Evolutionary conservation across 2,113 vertebrate species (phyloP), one percentile per base, ranked within the genome.

Genomic region (Sitta europaea): DNA sequence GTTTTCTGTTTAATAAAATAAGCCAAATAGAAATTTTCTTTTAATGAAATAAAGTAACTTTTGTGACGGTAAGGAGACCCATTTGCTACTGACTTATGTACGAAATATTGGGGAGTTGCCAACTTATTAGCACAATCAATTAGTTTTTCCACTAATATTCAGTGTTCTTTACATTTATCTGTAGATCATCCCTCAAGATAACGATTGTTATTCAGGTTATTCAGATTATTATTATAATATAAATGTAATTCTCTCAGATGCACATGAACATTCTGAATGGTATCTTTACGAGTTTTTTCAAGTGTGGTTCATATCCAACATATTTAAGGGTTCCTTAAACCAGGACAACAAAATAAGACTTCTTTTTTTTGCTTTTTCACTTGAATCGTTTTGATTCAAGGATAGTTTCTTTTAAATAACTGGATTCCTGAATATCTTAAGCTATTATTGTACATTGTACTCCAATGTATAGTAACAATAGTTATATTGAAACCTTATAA

Each of bases 401-500:
- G 2, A n/a, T 16, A n/a, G 12, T 48, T 63, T 85, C 4, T 9
- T 68, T 70, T 42, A 86, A 62, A 28, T 14, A 38, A 38, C 10
- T 25, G 11, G 8, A 10, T 80, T 91, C 8, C 17, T 66, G 21
- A 50, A 19, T 50, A 61, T 3, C 8, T 51, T 27, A n/a, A 55
- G 22, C 28, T 36, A 8, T 4, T 61, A 11, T n/a, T 72, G 7
- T 45, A 15, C 19, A 7, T 40, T 54, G 4, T 65, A 50, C 11
- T 28, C 5, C 2, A 2, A 10, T 40, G 21, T 48, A 36, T 1
- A 4, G 3, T 43, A 38, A 14, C 45, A 66, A n/a, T n/a, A 50
- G 4, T 23, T 54, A 14, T 12, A 58, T 7, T 25, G 11, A 62
- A 92, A 55, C 7, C 5, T 61, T 79, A 20, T 42, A 10, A 45